Evolutionary conservation across 2,888 invertebrate genomes (phyloP).

Genomic region (Meiosimyza decipiens): DNA sequence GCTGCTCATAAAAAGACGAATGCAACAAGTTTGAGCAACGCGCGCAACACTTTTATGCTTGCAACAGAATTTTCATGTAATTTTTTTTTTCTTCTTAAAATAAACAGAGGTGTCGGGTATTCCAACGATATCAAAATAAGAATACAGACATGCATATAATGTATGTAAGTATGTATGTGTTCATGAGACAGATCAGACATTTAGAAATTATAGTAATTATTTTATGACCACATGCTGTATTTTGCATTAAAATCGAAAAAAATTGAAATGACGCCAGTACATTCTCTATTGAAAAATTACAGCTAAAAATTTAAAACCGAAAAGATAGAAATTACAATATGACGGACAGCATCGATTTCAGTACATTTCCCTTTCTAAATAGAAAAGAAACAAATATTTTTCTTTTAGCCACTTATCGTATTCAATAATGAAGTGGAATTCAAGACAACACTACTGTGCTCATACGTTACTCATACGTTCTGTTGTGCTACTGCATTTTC

Average conservation of each 20-base stretch:
- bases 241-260: too few relatives aligned
- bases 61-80: background rate
- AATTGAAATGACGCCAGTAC: background rate
- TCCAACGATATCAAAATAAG: constrained; percentile 1
- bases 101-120: background rate
- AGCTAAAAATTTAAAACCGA: background rate
- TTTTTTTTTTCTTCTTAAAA: background rate
- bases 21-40: constrained; percentile 20
- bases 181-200: too few relatives aligned
- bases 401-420: too few relatives aligned
- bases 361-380: background rate
- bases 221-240: too few relatives aligned
- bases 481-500: constrained; percentile 19
- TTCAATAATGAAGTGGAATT: too few relatives aligned
- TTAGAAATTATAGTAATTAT: too few relatives aligned
- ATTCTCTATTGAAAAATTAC: background rate
- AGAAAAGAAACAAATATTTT: background rate
- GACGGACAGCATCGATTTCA: background rate
- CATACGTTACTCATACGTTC: constrained; percentile 52
- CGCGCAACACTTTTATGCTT: constrained; percentile 6
- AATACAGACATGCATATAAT: constrained; percentile 29
- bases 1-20: constrained; percentile 8
- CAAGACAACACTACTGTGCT: constrained; percentile 16
- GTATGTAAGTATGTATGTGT: background rate
- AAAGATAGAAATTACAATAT: background rate